Base-by-base conservation (phyloP, 2,888 invertebrate species). In the Orthonevra nobilis region DNA sequence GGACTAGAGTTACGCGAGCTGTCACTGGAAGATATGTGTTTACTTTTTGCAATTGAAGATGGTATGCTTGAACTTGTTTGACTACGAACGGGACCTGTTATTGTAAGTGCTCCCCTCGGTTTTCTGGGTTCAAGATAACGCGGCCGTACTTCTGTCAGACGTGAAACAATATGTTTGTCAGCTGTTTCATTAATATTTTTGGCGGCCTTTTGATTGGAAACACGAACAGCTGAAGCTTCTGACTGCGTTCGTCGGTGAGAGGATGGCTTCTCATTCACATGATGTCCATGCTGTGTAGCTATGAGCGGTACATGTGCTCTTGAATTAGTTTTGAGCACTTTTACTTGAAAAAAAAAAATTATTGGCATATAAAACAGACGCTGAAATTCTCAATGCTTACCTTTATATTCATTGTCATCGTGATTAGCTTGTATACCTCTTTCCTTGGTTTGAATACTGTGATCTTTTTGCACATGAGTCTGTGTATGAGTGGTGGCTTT, bases 111-210 rank as follows among this genome's bases (percentile, higher is more conserved):
- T 5, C 44, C 72, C 7, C 85, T 83, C 9, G 85, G 83, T 60
- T 88, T 88, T 17, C 90, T 89, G 1, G 92, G 92, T 82, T 93
- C 92, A 82, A 93, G 85, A 83, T 93, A 93, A 15, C 93, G 89
- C 0, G 94, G 91, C 77, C 92, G 92, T 82, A 89, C 84, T 14
- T 87, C 87, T 0, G 85, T 81, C 6, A 86, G 54, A 1, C 85
- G 85, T 6, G 81, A 64, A 6, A 61, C 60, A 60, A 73, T 68
- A 14, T 70, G 60, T 42, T 82, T 83, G 15, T 75, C 81, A n/a
- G 15, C 23, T 32, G 70, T n/a, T 17, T 64, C 75, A 6, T 12
- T 4, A 5, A 38, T 50, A 32, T 56, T 46, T 81, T 75, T 70
- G 0, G 34, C 19, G 26, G 20, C 23, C 15, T 79, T 73, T 40